Base-by-base conservation (phyloP, 1,140 invertebrate genomes). In the Ips nitidus region DNA sequence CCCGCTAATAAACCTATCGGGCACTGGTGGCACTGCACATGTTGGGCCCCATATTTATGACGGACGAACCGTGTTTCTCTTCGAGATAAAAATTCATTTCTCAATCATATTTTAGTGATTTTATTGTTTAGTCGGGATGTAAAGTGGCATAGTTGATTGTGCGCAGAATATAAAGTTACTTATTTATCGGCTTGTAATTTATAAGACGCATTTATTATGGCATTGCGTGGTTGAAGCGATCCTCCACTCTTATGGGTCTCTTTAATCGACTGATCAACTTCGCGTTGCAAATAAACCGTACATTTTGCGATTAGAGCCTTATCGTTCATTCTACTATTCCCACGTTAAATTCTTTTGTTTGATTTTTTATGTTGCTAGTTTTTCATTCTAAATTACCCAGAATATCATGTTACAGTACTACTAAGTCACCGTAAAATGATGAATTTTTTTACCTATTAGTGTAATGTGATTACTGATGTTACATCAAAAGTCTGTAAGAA, bases 51-150 rank as follows among this genome's bases (percentile, higher is more conserved):
- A 75, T 77, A 79, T 79, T 79, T 79, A 79, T 79, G 74, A 74
- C 70, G 69, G 68, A 71, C 76, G 71, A 56, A 60, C 68, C 75
- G 72, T 79, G 78, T 79, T 76, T 72, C 73, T 72, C 63, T 71
- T 67, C 73, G 72, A 75, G 77, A 76, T 76, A 79, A 79, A 79
- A 78, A 77, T 68, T 73, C 77, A 79, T 77, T 77, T 77, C 74
- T 79, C 79, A 80, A 80, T 80, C 78, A 80, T 80, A 80, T 80
- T 79, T 80, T 78, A 79, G 77, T 77, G 72, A 80, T 80, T 80
- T 80, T 80, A 80, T 80, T 80, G 79, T 80, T 80, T 79, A 71
- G 76, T 72, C 67, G 64, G 75, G 77, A 77, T 79, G 77, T 78
- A 80, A 79, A 79, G 75, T 79, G 74, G 77, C 75, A 78, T 77